phyloP scores from a whole-genome alignment of 2,797 vertebrate genomes.

The Pristis pectinata region DNA sequence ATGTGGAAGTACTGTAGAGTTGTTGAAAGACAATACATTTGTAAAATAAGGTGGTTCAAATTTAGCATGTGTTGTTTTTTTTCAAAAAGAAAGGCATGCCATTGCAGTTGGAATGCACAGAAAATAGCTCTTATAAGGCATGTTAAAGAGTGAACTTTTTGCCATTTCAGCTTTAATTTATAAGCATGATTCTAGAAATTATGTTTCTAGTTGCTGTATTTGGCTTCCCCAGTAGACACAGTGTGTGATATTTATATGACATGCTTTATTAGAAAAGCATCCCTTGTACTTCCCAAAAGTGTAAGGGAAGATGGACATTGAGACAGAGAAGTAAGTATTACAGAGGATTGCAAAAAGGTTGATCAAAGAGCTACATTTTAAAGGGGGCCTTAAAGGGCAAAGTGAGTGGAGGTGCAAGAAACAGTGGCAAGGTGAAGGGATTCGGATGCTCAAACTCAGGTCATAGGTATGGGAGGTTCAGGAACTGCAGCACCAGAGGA shows the following conservation, averaged over 20 bases:
- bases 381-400: no score
- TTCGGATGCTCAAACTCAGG: no score
- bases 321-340: not conserved
- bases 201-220: not conserved
- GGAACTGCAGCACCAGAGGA: no score
- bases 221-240: not conserved
- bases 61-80: not conserved
- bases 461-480: no score
- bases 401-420: not conserved
- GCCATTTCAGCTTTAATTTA: not conserved
- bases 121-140: not conserved
- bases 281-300: not conserved
- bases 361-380: not conserved
- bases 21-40: not conserved
- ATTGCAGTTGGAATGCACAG: not conserved
- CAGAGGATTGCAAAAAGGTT: not conserved
- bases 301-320: not conserved
- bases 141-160: no score
- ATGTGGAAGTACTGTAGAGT: no score
- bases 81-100: not conserved
- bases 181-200: not conserved
- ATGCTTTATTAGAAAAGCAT: not conserved
- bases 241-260: not conserved
- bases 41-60: not conserved
- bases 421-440: not conserved